Evolutionary conservation across 1,140 invertebrate species (phyloP), one percentile per base, ranked within the genome.

Genomic region (Diabrotica undecimpunctata): DNA sequence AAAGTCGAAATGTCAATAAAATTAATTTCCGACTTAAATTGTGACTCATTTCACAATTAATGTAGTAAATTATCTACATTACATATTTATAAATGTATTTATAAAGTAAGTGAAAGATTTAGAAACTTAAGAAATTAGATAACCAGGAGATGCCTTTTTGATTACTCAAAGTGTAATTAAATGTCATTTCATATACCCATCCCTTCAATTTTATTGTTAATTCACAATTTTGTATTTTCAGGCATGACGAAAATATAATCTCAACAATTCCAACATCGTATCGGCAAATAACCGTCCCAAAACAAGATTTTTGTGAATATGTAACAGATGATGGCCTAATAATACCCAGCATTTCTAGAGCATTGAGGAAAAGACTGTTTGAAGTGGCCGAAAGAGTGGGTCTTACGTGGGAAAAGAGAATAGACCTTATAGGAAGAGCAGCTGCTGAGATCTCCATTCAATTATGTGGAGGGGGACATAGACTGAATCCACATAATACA

Each of bases 171-270:
- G n/a, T n/a, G n/a, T n/a, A n/a, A n/a, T n/a, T n/a, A n/a, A n/a
- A n/a, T n/a, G n/a, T n/a, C n/a, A n/a, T n/a, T n/a, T n/a, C n/a
- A n/a, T n/a, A n/a, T n/a, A n/a, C n/a, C n/a, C n/a, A n/a, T n/a
- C n/a, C n/a, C n/a, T n/a, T n/a, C n/a, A n/a, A n/a, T n/a, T n/a
- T n/a, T n/a, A n/a, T n/a, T n/a, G 4, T 25, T 25, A 25, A 25
- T 25, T 25, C 25, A 25, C 25, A 25, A 25, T 25, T 25, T 25
- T 35, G 10, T 14, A 8, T 55, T 11, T 72, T 72, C 73, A 83
- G 92, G 11, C 90, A 90, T 79, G 91, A 95, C 81, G 91, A 96
- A 80, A 95, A 94, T 82, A 84, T 95, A 36, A 82, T 95, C 62
- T 84, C 85, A 69, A 82, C 86, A 7, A 82, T 84, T 66, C 87